Percentiles rank a stretch among this genome's conserved stretches.
Evolutionary conservation across 2,797 vertebrate species (phyloP).

Genomic region (Micrastur ruficollis): DNA sequence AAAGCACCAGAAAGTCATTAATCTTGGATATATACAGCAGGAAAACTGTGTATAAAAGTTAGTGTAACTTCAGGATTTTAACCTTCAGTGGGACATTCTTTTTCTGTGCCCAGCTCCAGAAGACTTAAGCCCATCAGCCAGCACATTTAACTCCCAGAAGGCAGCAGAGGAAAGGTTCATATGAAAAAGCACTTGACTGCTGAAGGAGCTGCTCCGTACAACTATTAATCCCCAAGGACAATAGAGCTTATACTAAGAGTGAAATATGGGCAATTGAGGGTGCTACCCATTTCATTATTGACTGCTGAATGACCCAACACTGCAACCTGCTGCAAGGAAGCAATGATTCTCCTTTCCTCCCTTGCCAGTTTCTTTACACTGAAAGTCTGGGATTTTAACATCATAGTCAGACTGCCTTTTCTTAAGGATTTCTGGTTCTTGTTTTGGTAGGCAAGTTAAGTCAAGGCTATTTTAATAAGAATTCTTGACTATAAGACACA

Average conservation of each 20-base stretch:
- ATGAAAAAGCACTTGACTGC: slow-evolving; percentile 45
- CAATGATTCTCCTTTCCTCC: slow-evolving; percentile 63
- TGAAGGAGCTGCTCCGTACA: slow-evolving; percentile 46
- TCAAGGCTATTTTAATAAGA: not conserved
- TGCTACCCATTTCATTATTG: slow-evolving; percentile 77
- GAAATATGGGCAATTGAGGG: slow-evolving; percentile 46
- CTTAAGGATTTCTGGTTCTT: not conserved
- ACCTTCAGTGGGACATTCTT: slow-evolving; percentile 73
- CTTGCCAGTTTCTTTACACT: not conserved
- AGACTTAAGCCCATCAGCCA: slow-evolving; percentile 5
- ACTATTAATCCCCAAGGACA: slow-evolving; percentile 54
- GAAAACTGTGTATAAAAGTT: slow-evolving; percentile 81
- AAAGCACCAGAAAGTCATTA: slow-evolving; percentile 77
- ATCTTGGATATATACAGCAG: slow-evolving; percentile 71
- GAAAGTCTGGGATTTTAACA: not conserved
- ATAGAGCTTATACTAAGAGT: slow-evolving; percentile 27
- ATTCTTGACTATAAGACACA: not conserved
- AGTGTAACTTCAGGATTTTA: slow-evolving; percentile 78
- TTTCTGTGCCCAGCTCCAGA: slow-evolving; percentile 47
- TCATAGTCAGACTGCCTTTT: not conserved
- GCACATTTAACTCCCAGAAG: slow-evolving; percentile 46
- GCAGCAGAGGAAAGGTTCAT: slow-evolving; percentile 43
- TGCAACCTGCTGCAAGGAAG: slow-evolving; percentile 74
- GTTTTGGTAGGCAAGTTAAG: not conserved
- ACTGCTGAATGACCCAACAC: slow-evolving; percentile 73